Conservation (phyloP, 2,888 invertebrate species). For the Brachyopa scutellaris region DNA sequence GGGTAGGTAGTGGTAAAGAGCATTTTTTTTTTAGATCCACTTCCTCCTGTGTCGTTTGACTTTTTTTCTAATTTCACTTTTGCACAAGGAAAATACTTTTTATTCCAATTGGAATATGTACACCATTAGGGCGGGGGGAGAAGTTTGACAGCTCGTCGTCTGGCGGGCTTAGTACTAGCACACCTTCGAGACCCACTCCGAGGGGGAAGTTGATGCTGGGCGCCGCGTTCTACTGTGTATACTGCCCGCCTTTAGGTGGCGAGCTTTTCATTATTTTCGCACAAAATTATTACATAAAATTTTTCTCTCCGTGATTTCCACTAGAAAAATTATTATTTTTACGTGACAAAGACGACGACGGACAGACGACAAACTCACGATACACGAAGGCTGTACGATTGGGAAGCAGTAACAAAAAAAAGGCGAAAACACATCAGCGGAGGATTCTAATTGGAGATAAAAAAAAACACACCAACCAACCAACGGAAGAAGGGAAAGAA, state of each 20-base stretch:
- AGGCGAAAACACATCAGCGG: slow-evolving; percentile 64
- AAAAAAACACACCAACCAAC: slow-evolving; percentile 37
- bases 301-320: slow-evolving; percentile 49
- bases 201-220: slow-evolving; percentile 24
- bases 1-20: slow-evolving; percentile 16
- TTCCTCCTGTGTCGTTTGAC: not conserved
- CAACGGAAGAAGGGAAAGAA: slow-evolving; percentile 55
- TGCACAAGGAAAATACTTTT: slow-evolving; percentile 9
- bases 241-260: slow-evolving; percentile 43
- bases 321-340: slow-evolving; percentile 53
- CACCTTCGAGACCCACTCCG: slow-evolving; percentile 47
- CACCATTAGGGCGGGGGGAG: slow-evolving; percentile 18
- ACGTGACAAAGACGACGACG: slow-evolving; percentile 59
- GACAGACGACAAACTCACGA: slow-evolving; percentile 64
- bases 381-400: slow-evolving; percentile 58
- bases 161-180: slow-evolving; percentile 39
- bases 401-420: slow-evolving; percentile 51
- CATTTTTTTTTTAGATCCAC: not conserved
- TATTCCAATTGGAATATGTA: not conserved
- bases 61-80: slow-evolving; percentile 11
- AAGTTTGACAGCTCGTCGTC: slow-evolving; percentile 65
- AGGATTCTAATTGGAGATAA: slow-evolving; percentile 72
- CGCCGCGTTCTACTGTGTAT: not conserved
- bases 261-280: slow-evolving; percentile 47
- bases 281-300: slow-evolving; percentile 64